Evolutionary conservation across 1,140 invertebrate genomes (phyloP).

Genomic region (Musca vetustissima): DNA sequence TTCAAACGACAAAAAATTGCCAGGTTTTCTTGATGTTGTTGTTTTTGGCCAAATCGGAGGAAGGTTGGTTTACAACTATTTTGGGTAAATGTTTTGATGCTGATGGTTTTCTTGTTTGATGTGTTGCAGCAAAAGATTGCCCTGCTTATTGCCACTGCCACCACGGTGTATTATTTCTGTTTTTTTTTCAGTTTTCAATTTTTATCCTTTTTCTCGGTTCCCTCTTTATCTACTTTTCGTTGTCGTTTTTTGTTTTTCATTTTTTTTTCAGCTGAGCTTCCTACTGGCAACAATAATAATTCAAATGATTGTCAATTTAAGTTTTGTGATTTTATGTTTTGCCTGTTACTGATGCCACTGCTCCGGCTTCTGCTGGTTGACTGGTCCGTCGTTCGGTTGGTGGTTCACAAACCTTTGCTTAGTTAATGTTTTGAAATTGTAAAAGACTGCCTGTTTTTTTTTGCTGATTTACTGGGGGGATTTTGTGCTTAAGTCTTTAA

Average conservation of each 20-base stretch:
- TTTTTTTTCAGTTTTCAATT: not conserved
- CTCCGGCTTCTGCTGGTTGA: not conserved
- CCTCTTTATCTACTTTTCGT: not conserved
- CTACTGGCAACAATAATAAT: slow-evolving; percentile 30
- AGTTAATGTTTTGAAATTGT: slow-evolving; percentile 15
- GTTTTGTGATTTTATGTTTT: slow-evolving; percentile 20
- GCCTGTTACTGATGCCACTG: not conserved
- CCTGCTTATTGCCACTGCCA: no score
- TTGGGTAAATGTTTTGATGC: not conserved
- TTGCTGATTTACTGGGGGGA: no score
- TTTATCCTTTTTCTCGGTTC: not conserved
- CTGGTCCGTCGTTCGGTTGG: not conserved
- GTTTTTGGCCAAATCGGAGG: no score
- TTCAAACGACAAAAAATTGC: not conserved
- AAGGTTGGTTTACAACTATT: slow-evolving; percentile 13
- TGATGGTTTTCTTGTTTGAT: slow-evolving; percentile 7
- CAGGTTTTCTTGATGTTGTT: not conserved
- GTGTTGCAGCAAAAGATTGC: not conserved
- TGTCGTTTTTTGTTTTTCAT: slow-evolving; percentile 1
- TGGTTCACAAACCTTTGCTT: slow-evolving; percentile 5
- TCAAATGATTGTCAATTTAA: slow-evolving; percentile 32
- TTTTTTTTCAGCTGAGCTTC: slow-evolving; percentile 7
- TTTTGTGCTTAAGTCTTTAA: slow-evolving; percentile 8
- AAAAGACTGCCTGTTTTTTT: slow-evolving; percentile 8
- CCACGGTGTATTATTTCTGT: not conserved